Conservation (phyloP, 2,888 invertebrate genomes). For the Blastobasis lacticolella region DNA sequence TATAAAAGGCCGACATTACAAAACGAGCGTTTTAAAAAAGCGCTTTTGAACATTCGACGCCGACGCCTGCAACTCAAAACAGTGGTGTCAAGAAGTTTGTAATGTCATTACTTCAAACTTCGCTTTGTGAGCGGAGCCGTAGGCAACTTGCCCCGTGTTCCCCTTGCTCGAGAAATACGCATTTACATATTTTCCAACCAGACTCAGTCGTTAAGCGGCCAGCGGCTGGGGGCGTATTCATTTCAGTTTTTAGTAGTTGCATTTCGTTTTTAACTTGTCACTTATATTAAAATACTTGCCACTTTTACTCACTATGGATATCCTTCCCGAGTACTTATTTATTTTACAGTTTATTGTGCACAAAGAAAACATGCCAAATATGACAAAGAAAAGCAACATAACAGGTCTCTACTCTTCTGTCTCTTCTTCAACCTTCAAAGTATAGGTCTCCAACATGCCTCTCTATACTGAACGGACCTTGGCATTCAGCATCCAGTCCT, state of each 20-base stretch:
- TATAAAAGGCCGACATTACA: no score
- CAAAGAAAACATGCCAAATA: background rate
- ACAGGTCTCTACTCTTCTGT: no score
- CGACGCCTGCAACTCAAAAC: conserved; percentile 10
- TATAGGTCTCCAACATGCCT: no score
- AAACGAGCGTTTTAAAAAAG: no score
- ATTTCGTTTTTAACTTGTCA: no score
- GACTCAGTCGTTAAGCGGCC: background rate
- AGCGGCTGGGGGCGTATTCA: background rate
- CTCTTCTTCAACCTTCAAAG: no score
- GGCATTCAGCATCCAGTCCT: no score
- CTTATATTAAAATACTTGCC: no score
- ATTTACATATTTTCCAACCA: conserved; percentile 1
- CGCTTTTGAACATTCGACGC: background rate
- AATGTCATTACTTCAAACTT: conserved; percentile 41
- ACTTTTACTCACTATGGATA: no score
- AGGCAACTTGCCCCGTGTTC: conserved; percentile 12
- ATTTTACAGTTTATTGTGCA: no score
- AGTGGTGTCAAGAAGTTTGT: conserved; percentile 27
- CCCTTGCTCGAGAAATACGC: background rate
- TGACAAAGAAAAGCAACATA: background rate
- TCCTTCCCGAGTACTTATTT: background rate
- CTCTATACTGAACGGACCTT: no score
- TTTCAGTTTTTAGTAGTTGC: background rate
- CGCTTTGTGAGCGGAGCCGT: conserved; percentile 30